Conservation (phyloP, 2,797 vertebrate genomes). For the Diplodus puntazzo region DNA sequence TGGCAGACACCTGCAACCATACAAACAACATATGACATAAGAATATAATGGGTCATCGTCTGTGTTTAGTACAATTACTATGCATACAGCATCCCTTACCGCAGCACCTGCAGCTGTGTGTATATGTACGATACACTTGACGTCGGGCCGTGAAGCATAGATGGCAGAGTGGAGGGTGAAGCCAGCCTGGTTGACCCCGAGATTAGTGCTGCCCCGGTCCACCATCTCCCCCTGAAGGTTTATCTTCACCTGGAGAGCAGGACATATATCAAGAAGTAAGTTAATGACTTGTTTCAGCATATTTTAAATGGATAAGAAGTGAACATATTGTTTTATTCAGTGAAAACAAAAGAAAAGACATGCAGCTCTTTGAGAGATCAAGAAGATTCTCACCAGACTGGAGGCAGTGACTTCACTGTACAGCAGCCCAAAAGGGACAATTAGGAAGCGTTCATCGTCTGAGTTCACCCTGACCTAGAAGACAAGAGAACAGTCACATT, state of each 20-base stretch:
- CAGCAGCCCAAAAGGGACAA: slow-evolving; percentile 97
- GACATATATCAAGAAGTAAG: not conserved
- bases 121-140: slow-evolving; percentile 94
- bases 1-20: slow-evolving; percentile 92
- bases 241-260: slow-evolving; percentile 90
- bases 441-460: slow-evolving; percentile 95
- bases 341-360: not conserved
- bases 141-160: slow-evolving; percentile 91
- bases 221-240: slow-evolving; percentile 93
- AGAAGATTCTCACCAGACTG: slow-evolving; percentile 90
- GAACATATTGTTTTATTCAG: not conserved
- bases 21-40: not conserved
- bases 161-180: slow-evolving; percentile 95
- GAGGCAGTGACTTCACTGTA: slow-evolving; percentile 98
- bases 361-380: not conserved
- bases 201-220: slow-evolving; percentile 96
- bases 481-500: slow-evolving; percentile 26
- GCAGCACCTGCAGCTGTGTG: slow-evolving; percentile 95
- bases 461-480: slow-evolving; percentile 92
- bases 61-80: not conserved
- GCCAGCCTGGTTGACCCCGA: slow-evolving; percentile 96
- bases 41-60: not conserved
- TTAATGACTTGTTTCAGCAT: not conserved
- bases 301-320: not conserved
- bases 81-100: slow-evolving; percentile 76